Conservation (phyloP, 2,888 invertebrate genomes). For the Seira musarum region DNA sequence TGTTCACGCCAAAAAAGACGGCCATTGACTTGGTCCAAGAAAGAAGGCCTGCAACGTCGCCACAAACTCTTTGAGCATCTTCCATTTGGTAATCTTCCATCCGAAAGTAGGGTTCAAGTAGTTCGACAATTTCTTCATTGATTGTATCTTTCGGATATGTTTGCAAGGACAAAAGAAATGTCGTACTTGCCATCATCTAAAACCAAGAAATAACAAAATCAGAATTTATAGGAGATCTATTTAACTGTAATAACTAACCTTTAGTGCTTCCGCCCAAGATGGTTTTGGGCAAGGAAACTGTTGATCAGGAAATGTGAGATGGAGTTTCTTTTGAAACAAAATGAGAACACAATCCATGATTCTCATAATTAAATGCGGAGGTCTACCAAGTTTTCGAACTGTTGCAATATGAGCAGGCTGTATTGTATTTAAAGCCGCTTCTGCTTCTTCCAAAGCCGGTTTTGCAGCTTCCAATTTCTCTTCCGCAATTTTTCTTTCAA, state of each 20-base stretch:
- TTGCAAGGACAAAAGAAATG: constrained; percentile 91
- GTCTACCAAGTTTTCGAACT: constrained; percentile 93
- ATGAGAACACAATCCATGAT: constrained; percentile 98
- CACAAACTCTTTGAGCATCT: constrained; percentile 94
- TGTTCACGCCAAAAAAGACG: constrained; percentile 96
- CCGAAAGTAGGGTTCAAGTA: constrained; percentile 90
- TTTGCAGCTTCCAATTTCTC: constrained; percentile 95
- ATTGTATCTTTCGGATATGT: constrained; percentile 97
- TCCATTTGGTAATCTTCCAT: constrained; percentile 99
- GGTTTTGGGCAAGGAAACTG: constrained; percentile 90
- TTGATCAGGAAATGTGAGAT: constrained; percentile 85
- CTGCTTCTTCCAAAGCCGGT: constrained; percentile 96
- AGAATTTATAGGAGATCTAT: constrained; percentile 9
- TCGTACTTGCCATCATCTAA: constrained; percentile 95
- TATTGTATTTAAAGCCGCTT: constrained; percentile 94
- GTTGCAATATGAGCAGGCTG: constrained; percentile 97
- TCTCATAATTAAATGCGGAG: constrained; percentile 96
- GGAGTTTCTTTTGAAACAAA: constrained; percentile 90
- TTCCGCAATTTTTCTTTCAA: constrained; percentile 93
- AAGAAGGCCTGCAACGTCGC: constrained; percentile 94
- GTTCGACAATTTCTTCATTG: constrained; percentile 97
- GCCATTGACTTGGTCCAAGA: constrained; percentile 98
- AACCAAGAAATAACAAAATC: constrained; percentile 66
- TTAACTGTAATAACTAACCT: constrained; percentile 75
- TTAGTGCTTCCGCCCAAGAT: constrained; percentile 96